A percentile compares a stretch with the other conserved stretches of the same genome.
Conservation (phyloP, 2,888 invertebrate genomes). For the Drosophila lacicola region DNA sequence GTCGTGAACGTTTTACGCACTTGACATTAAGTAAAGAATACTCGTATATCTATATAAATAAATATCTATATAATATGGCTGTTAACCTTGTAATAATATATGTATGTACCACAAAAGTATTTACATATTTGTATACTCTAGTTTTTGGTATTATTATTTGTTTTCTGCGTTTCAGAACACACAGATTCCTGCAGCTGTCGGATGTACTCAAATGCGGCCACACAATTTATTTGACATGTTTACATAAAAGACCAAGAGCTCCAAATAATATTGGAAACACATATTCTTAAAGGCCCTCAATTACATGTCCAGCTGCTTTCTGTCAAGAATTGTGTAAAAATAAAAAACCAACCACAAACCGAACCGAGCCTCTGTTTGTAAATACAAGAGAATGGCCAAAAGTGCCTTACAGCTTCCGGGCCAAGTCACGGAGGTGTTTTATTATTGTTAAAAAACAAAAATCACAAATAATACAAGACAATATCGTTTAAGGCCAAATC, state of each 20-base stretch:
- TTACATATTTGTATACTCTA: slow-evolving; percentile 9
- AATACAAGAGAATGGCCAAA: slow-evolving; percentile 23
- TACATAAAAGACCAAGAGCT: slow-evolving; percentile 48
- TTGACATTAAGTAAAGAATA: slow-evolving; percentile 54
- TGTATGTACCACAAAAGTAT: slow-evolving; percentile 17
- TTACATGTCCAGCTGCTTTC: slow-evolving; percentile 56
- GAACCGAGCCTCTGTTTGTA: slow-evolving; percentile 20
- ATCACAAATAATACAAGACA: slow-evolving; percentile 7
- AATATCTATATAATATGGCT: slow-evolving; percentile 3
- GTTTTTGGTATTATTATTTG: slow-evolving; percentile 2
- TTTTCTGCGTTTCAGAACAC: slow-evolving; percentile 1
- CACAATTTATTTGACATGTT: slow-evolving; percentile 72
- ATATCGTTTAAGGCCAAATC: slow-evolving; percentile 32
- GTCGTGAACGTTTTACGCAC: slow-evolving; percentile 52
- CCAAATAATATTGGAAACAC: slow-evolving; percentile 37
- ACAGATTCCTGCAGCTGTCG: slow-evolving; percentile 74
- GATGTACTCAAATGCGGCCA: slow-evolving; percentile 44
- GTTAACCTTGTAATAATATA: slow-evolving; percentile 60
- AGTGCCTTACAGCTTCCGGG: slow-evolving; percentile 53
- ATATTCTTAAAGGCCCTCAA: slow-evolving; percentile 9
- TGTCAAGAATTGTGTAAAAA: slow-evolving; percentile 55
- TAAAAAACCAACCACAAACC: slow-evolving; percentile 3
- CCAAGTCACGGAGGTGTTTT: slow-evolving; percentile 13
- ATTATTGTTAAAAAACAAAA: slow-evolving; percentile 12
- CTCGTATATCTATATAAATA: slow-evolving; percentile 16